Base-by-base conservation (phyloP, 2,888 invertebrate species). In the Cryptus armator region DNA sequence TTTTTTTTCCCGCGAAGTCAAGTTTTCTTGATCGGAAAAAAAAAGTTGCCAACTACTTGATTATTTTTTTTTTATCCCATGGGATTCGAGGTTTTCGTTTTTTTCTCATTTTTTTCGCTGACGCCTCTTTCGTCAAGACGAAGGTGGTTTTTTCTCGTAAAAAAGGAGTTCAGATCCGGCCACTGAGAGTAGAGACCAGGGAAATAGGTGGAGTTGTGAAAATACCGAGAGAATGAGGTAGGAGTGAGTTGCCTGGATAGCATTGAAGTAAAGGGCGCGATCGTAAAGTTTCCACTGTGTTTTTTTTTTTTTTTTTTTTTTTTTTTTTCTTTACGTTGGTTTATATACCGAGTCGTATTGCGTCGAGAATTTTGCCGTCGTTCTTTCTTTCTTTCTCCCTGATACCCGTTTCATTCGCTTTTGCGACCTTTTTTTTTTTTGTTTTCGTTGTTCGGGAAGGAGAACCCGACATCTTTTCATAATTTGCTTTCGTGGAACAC, bases 201-300 rank as follows among this genome's bases (percentile, higher is more conserved):
- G 51, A 59, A 76, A 62, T 24, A 44, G 53, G n/a, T 24, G 62
- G 59, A 76, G 81, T 76, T 70, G 81, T 51, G 81, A 64, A 81
- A 76, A 71, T 76, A 70, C 59, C 70, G 62, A 29, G 32, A 44
- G 51, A 64, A 76, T 66, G 70, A 64, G 75, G 70, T 44, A 76
- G 64, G 81, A 76, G 76, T 81, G 14, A 75, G 32, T 43, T 24
- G 43, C 16, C 16, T 43, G 62, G 64, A 64, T 48, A 70, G 64
- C 64, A 62, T 67, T 68, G 48, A 75, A 56, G 43, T 19, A 44
- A 44, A 56, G 71, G 62, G 76, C 53, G 64, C 16, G 76, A 81
- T 81, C 81, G 51, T 70, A 81, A 82, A 78, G 68, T 82, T 79
- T 74, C 74, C 62, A 71, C 64, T 59, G 79, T 66, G 75, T 82